A percentile compares a stretch with the other conserved stretches of the same genome.
phyloP scores from a whole-genome alignment of 2,888 invertebrate species.

The Calliscelio sp. region DNA sequence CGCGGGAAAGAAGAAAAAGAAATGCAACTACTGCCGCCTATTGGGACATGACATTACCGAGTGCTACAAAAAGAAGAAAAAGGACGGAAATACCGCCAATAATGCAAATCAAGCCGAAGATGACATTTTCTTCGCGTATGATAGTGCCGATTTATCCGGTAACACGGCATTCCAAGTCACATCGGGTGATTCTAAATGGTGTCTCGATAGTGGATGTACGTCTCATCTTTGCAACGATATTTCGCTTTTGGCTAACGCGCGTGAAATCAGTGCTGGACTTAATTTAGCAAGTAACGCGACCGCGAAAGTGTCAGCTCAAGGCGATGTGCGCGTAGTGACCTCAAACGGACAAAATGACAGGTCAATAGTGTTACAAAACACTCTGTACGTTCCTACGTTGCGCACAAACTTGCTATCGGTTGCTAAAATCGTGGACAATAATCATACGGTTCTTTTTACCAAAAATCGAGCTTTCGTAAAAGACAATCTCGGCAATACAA shows the following conservation, averaged over 20 bases:
- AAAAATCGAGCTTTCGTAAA: conserved; percentile 49
- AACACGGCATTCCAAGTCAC: neutral
- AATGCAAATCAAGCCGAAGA: conserved; percentile 11
- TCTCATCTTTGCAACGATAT: conserved; percentile 38
- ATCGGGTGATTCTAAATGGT: conserved; percentile 2
- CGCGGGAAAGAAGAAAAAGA: neutral
- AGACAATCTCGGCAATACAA: conserved; percentile 15
- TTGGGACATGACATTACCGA: neutral
- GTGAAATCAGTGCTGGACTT: conserved; percentile 6
- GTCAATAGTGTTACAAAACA: conserved; percentile 39
- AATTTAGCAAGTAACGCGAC: conserved; percentile 47
- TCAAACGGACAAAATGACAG: conserved; percentile 10
- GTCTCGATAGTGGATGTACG: conserved; percentile 41
- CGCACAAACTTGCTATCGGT: conserved; percentile 74
- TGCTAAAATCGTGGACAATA: conserved; percentile 69
- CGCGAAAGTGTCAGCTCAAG: conserved; percentile 47
- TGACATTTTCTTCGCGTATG: neutral
- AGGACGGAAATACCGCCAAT: neutral
- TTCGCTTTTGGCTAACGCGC: neutral
- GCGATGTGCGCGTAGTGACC: conserved; percentile 34
- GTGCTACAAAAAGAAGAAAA: conserved; percentile 38
- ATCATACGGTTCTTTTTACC: conserved; percentile 58
- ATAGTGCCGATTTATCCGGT: neutral
- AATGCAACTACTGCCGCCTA: conserved; percentile 33
- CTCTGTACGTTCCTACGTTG: conserved; percentile 69